phyloP scores from a whole-genome alignment of 1,140 invertebrate species.

The Limonius californicus region DNA sequence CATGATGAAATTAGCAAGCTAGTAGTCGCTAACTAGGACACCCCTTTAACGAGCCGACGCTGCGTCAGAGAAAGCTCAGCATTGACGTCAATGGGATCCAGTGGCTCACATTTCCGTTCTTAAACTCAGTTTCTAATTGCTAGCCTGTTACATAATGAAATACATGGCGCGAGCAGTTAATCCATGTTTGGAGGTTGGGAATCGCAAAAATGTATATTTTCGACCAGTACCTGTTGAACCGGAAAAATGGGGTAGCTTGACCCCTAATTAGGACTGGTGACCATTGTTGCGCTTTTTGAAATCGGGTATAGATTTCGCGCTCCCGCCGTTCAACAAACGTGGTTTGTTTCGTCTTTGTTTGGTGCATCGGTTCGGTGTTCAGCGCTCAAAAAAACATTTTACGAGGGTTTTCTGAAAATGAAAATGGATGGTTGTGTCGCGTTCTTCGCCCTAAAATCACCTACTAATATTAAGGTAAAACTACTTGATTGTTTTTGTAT shows the following conservation, averaged over 20 bases:
- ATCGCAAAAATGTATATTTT: too few relatives aligned
- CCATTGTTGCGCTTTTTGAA: neutral
- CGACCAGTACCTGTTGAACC: too few relatives aligned
- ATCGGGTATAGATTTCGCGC: neutral
- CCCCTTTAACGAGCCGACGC: neutral
- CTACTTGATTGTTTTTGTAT: too few relatives aligned
- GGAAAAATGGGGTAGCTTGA: too few relatives aligned
- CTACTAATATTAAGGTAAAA: too few relatives aligned
- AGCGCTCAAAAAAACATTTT: too few relatives aligned
- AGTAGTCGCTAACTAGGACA: neutral
- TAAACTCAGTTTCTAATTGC: slow-evolving; percentile 8
- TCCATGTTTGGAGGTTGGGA: too few relatives aligned
- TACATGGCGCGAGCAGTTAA: neutral
- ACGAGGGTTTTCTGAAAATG: neutral
- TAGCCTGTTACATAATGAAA: slow-evolving; percentile 1
- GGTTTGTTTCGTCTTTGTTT: too few relatives aligned
- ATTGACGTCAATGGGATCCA: slow-evolving; percentile 28
- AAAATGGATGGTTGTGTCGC: neutral
- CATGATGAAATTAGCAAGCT: too few relatives aligned
- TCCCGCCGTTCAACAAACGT: neutral
- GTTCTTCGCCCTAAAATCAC: neutral
- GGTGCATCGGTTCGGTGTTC: too few relatives aligned
- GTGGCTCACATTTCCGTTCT: slow-evolving; percentile 24
- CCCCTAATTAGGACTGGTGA: neutral
- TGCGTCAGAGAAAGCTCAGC: slow-evolving; percentile 21